Percentiles rank a stretch among this genome's conserved stretches.
Evolutionary conservation across 1,140 invertebrate genomes (phyloP).

Genomic region (Eurosta solidaginis): DNA sequence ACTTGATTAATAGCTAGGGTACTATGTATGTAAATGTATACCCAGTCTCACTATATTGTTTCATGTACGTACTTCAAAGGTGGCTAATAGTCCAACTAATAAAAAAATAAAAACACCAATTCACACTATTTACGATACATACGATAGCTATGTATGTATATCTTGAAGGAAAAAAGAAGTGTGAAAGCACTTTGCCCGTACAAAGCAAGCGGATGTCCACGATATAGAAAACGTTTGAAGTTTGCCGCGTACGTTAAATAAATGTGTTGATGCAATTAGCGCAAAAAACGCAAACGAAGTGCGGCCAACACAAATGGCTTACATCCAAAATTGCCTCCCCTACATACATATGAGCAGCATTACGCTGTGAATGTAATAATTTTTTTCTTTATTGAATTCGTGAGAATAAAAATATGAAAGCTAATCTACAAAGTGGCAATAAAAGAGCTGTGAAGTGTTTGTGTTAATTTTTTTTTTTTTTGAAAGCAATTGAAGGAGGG

Average conservation of each 20-base stretch:
- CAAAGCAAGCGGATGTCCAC: constrained; percentile 15
- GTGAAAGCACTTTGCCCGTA: not conserved
- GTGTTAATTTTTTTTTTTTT: not conserved
- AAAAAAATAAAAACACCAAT: not conserved
- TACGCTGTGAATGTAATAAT: constrained; percentile 1
- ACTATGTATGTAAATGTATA: not conserved
- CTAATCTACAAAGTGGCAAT: not conserved
- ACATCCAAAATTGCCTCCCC: too few relatives aligned
- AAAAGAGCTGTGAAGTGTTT: not conserved
- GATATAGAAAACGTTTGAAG: not conserved
- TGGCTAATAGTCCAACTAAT: not conserved
- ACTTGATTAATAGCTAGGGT: not conserved
- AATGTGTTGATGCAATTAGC: constrained; percentile 27
- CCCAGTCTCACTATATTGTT: not conserved
- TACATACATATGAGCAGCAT: not conserved
- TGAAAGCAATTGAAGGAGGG: not conserved
- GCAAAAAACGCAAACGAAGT: not conserved
- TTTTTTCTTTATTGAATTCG: constrained; percentile 9
- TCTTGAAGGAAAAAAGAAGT: too few relatives aligned
- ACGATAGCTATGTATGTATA: too few relatives aligned
- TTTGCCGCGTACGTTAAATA: not conserved
- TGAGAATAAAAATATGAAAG: constrained; percentile 9
- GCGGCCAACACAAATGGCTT: constrained; percentile 1
- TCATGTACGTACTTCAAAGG: not conserved
- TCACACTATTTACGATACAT: not conserved